phyloP scores from a whole-genome alignment of 2,888 invertebrate species.

The Tetramorium bicarinatum region DNA sequence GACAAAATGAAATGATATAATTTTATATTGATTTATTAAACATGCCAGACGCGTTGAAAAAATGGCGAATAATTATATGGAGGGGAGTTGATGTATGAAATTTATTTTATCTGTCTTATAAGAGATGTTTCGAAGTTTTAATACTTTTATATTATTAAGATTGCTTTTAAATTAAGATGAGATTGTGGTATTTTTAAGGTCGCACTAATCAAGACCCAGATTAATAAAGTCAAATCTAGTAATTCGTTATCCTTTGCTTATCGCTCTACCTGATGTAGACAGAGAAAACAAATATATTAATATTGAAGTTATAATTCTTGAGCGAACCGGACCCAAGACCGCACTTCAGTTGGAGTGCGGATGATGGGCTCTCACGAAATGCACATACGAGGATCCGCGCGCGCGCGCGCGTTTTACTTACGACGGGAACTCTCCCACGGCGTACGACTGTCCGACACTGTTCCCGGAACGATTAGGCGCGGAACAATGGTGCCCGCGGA shows the following conservation, averaged over 20 bases:
- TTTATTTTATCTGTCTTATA: conserved; percentile 5
- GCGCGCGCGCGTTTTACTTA: conserved; percentile 30
- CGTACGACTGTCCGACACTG: conserved; percentile 73
- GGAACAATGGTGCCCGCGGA: conserved; percentile 77
- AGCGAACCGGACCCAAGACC: not conserved
- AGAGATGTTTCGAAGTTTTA: not conserved
- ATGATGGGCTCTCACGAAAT: conserved; percentile 44
- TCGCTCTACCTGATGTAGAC: not conserved
- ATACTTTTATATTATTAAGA: conserved; percentile 5
- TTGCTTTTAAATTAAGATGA: not conserved
- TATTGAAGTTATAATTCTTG: not conserved
- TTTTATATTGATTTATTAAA: conserved; percentile 19
- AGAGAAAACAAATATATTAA: conserved; percentile 12
- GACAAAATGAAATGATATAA: conserved; percentile 30
- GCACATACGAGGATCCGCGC: conserved; percentile 12
- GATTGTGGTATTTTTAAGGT: not conserved
- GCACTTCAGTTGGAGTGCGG: conserved; percentile 1
- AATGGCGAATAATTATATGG: not conserved
- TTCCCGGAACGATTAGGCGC: conserved; percentile 82
- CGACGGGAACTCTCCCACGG: conserved; percentile 76
- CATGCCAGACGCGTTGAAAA: not conserved
- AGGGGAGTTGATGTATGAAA: not conserved
- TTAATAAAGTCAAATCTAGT: not conserved
- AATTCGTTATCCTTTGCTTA: not conserved
- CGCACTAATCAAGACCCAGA: not conserved